Evolutionary conservation across 2,113 vertebrate genomes (phyloP).

Genomic region (Neodontobutis hainanensis): DNA sequence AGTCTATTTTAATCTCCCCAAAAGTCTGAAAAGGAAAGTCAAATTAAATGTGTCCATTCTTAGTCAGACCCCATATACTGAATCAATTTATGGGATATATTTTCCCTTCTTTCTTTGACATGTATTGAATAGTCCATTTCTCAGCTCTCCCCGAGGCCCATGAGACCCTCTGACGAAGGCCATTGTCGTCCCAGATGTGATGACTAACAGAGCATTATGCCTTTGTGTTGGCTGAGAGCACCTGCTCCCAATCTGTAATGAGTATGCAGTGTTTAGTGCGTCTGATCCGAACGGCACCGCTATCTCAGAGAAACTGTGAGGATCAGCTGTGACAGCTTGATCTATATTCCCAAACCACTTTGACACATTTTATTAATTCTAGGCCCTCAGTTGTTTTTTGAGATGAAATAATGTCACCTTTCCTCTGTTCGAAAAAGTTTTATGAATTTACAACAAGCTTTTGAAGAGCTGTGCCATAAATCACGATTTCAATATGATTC

Average conservation of each 20-base stretch:
- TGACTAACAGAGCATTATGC: slow-evolving; percentile 61
- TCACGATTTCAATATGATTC: too few relatives aligned
- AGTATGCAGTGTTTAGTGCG: slow-evolving; percentile 53
- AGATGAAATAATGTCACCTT: neutral
- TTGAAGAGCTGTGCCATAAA: too few relatives aligned
- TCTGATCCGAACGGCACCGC: slow-evolving; percentile 45
- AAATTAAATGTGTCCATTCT: neutral
- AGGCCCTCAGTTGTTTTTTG: neutral
- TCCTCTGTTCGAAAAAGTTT: neutral
- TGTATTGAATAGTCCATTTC: slow-evolving; percentile 40
- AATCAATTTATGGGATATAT: slow-evolving; percentile 12
- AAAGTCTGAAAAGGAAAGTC: neutral
- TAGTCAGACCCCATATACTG: neutral
- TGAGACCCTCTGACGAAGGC: slow-evolving; percentile 28
- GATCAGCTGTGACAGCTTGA: slow-evolving; percentile 33
- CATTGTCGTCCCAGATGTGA: slow-evolving; percentile 45
- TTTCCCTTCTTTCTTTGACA: slow-evolving; percentile 8
- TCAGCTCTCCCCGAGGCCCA: slow-evolving; percentile 9
- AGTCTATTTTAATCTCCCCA: too few relatives aligned
- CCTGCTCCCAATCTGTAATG: slow-evolving; percentile 75
- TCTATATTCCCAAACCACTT: slow-evolving; percentile 44
- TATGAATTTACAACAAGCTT: neutral
- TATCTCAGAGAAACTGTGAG: slow-evolving; percentile 46
- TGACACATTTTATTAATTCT: slow-evolving; percentile 29
- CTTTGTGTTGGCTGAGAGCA: slow-evolving; percentile 66